These are phyloP conservation scores for Ectropis grisescens DNA, from an alignment of 1,140 invertebrate genomes.

Conservation along the genomic window DNA sequence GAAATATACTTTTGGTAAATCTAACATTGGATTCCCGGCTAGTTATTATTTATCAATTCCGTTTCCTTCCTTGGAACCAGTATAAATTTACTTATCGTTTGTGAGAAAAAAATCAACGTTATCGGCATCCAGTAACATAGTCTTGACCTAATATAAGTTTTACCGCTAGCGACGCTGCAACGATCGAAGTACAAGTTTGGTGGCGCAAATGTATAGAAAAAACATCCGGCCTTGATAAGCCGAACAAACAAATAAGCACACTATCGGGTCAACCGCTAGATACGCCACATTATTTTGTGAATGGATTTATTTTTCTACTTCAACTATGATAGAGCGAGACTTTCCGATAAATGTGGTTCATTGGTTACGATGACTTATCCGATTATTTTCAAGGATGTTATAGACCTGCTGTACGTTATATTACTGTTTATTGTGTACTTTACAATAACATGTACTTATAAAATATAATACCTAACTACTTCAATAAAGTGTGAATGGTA, in stretches of 20 bases:
- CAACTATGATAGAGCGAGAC: conserved; percentile 10
- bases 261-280: conserved; percentile 61
- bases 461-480: too few relatives aligned
- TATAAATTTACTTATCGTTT: conserved; percentile 23
- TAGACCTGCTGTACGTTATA: too few relatives aligned
- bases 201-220: conserved; percentile 64
- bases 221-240: conserved; percentile 68
- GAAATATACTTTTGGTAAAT: too few relatives aligned
- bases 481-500: too few relatives aligned
- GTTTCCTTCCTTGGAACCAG: conserved; percentile 9
- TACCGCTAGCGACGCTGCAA: conserved; percentile 41
- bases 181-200: conserved; percentile 51
- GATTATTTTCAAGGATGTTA: too few relatives aligned
- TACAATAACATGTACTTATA: too few relatives aligned
- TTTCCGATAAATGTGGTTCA: too few relatives aligned
- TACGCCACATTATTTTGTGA: conserved; percentile 44
- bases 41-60: conserved; percentile 9
- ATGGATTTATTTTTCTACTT: conserved; percentile 35
- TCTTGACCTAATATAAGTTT: conserved; percentile 54
- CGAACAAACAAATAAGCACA: conserved; percentile 64
- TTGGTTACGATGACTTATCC: too few relatives aligned
- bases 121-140: conserved; percentile 38
- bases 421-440: too few relatives aligned
- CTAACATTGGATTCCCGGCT: too few relatives aligned
- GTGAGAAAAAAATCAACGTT: conserved; percentile 33